Base-by-base conservation (phyloP, 1,140 invertebrate species). In the Sitodiplosis mosellana region DNA sequence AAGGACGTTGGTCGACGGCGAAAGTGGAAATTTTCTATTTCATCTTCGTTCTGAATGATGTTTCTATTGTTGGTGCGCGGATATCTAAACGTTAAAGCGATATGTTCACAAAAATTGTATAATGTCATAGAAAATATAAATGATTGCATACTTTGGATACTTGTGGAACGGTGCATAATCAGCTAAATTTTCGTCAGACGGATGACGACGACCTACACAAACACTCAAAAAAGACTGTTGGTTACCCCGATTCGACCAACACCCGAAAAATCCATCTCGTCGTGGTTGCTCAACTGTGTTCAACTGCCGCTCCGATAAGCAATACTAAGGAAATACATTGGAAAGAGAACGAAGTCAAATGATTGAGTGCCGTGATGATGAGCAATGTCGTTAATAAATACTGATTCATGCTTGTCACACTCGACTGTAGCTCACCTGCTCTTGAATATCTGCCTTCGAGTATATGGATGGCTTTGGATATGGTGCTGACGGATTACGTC, bases 261-360 rank as follows among this genome's bases (percentile, higher is more conserved):
- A 91, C 53, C 87, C 85, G 63, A 88, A 86, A 56, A 88, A 79
- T 50, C 80, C 71, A 48, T 79, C 74, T 55, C 80, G 69, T 51
- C 71, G 69, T 60, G 68, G 77, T 62, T 71, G 71, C 60, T 92
- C 87, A 53, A 93, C 76, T 48, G 84, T 82, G 60, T 85, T 80
- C 60, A 91, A 66, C 63, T 89, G 86, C 57, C 87, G 79, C 62
- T 81, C 83, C 56, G 83, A 91, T 66, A 93, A 87, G 69, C 89
- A 93, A 68, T 93, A 93, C 63, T 92, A 83, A 5, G n/a, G n/a
- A 37, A 7, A 11, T 14, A 11, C 45, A 37, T 4, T 12, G 8
- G 6, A 45, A 12, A 34, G 27, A 33, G 21, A 46, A 34, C 2
- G 7, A 20, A 11, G 6, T 6, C 19, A 47, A 47, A 20, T 47